Base-by-base conservation (phyloP, 2,888 invertebrate genomes). In the Leucoma salicis region DNA sequence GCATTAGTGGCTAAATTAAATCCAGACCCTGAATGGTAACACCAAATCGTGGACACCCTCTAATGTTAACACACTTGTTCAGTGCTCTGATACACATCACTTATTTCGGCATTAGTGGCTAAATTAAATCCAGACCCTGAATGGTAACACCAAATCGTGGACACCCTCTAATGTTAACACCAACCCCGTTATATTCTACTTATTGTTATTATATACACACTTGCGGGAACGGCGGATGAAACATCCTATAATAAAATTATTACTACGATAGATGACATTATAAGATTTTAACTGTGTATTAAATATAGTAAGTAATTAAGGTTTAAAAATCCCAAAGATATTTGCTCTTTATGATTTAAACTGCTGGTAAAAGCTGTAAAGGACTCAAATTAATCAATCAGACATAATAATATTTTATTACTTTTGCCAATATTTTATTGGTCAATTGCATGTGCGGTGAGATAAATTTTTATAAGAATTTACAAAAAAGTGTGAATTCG, bases 1-100 rank as follows among this genome's bases (percentile, higher is more conserved):
- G 5, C 49, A 54, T 42, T 4, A 46, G 52, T 50, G 49, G 42
- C 44, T 34, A 46, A 21, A 32, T 53, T 57, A 56, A 46, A 48
- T 29, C 58, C 53, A 35, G 10, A 27, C 56, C 53, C 47, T 48
- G 50, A 55, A 36, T 50, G 14, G 8, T 35, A 41, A 48, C 49
- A 58, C 63, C 67, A 57, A 70, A 66, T 61, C 25, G 50, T 67
- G 66, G 70, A 73, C 75, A 73, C 78, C 74, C 50, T 47, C 57
- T 56, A 54, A 57, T 59, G 37, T 49, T 57, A 57, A 45, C 31
- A n/a, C n/a, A n/a, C n/a, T n/a, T n/a, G n/a, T n/a, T n/a, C n/a
- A n/a, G n/a, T n/a, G n/a, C n/a, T n/a, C n/a, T n/a, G n/a, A n/a
- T n/a, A n/a, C 16, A 36, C 7, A 12, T 10, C 5, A 27, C 43